Evolutionary conservation across 2,113 vertebrate genomes (phyloP).

Genomic region (Dipodomys ordii): DNA sequence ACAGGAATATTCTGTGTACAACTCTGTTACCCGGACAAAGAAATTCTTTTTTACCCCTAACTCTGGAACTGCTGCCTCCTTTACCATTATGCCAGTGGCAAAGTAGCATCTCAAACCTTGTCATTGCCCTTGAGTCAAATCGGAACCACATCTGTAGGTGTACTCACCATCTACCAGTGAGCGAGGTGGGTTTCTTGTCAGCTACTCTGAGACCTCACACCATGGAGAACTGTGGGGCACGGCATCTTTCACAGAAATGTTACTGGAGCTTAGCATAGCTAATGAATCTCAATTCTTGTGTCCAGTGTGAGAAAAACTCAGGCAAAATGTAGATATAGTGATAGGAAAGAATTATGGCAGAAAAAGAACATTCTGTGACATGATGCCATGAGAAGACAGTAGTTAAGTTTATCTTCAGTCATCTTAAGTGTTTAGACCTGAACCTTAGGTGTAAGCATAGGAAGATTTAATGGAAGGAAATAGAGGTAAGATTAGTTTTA

Average conservation of each 20-base stretch:
- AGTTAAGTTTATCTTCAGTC: too few relatives aligned
- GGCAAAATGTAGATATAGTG: too few relatives aligned
- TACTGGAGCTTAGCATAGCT: too few relatives aligned
- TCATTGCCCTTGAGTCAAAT: neutral
- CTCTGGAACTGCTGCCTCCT: neutral
- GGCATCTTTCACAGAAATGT: neutral
- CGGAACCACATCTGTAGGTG: neutral
- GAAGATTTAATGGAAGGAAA: neutral
- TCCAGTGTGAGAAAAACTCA: too few relatives aligned
- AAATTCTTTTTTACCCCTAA: neutral
- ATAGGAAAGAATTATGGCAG: too few relatives aligned
- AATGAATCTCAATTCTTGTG: too few relatives aligned
- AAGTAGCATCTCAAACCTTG: neutral
- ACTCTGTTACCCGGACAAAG: neutral
- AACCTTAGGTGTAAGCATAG: too few relatives aligned
- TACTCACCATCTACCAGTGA: too few relatives aligned
- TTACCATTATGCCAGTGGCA: neutral
- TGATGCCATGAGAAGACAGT: too few relatives aligned
- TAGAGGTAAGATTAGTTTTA: too few relatives aligned
- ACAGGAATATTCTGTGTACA: neutral
- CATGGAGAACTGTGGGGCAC: fast-evolving
- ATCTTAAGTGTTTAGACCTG: too few relatives aligned
- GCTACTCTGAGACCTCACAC: neutral
- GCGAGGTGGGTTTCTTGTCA: neutral
- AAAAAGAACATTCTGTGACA: too few relatives aligned